phyloP scores from a whole-genome alignment of 2,888 invertebrate species.

The Penaeus monodon region DNA sequence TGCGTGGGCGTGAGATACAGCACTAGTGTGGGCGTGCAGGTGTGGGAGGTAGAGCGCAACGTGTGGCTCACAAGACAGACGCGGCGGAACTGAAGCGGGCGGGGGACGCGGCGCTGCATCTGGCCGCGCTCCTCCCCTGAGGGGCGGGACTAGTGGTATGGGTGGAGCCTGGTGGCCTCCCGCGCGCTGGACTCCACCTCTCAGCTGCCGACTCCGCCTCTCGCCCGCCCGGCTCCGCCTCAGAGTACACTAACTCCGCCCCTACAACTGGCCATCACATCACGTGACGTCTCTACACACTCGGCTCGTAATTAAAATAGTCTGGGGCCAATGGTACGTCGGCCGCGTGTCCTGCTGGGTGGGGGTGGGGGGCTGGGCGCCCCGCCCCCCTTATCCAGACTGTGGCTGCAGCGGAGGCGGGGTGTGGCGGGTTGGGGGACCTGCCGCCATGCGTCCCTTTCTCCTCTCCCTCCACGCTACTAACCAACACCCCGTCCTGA shows the following conservation, averaged over 20 bases:
- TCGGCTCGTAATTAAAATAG: slow-evolving; percentile 56
- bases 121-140: slow-evolving; percentile 31
- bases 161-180: slow-evolving; percentile 39
- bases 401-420: slow-evolving; percentile 28
- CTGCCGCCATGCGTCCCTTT: slow-evolving; percentile 43
- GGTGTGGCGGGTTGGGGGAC: slow-evolving; percentile 36
- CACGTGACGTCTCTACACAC: slow-evolving; percentile 52
- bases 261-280: slow-evolving; percentile 38
- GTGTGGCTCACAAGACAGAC: slow-evolving; percentile 53
- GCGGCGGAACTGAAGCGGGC: slow-evolving; percentile 57
- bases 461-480: slow-evolving; percentile 38
- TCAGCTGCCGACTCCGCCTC: slow-evolving; percentile 11
- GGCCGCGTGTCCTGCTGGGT: slow-evolving; percentile 45
- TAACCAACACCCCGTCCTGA: slow-evolving; percentile 29
- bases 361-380: slow-evolving; percentile 40
- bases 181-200: slow-evolving; percentile 16
- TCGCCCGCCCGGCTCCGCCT: slow-evolving; percentile 23
- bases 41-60: slow-evolving; percentile 45
- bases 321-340: slow-evolving; percentile 53
- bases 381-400: slow-evolving; percentile 52
- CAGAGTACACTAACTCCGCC: slow-evolving; percentile 24
- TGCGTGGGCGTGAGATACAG: slow-evolving; percentile 45
- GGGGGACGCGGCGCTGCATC: slow-evolving; percentile 57
- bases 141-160: slow-evolving; percentile 24
- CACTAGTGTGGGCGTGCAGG: slow-evolving; percentile 44